Evolutionary conservation across 1,140 invertebrate genomes (phyloP), one percentile per base, ranked within the genome.

Genomic region (Prorops nasuta): DNA sequence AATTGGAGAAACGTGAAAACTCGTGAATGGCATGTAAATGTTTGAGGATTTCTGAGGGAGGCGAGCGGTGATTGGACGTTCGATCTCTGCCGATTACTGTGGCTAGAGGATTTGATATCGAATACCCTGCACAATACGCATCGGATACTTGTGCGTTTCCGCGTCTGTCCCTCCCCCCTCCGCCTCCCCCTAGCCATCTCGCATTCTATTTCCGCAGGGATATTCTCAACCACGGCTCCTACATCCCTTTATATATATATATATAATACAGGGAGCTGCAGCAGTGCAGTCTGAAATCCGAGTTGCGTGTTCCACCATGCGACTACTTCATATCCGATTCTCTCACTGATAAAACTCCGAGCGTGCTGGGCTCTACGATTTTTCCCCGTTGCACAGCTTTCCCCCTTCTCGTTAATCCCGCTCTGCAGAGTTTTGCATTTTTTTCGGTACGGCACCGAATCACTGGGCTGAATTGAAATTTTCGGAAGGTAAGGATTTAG

Each of bases 181-280:
- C 36, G 54, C 56, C 46, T 56, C 54, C 46, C 34, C 21, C 45
- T 41, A n/a, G 40, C 40, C 39, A 45, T n/a, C 37, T 15, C 19
- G 39, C 37, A 39, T 62, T 59, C 54, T 49, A 50, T 67, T 58
- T 63, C 51, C 40, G 32, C 19, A 49, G 49, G n/a, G n/a, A 57
- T 51, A 56, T 54, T 49, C 48, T 56, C 36, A 21, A 24, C 17
- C 34, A 15, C 46, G 43, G 35, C 19, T n/a, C n/a, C n/a, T n/a
- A n/a, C n/a, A n/a, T n/a, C n/a, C n/a, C n/a, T n/a, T n/a, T n/a
- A n/a, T n/a, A n/a, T n/a, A n/a, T n/a, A n/a, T n/a, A n/a, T n/a
- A n/a, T n/a, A n/a, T n/a, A n/a, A n/a, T n/a, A n/a, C n/a, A n/a
- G n/a, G n/a, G n/a, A n/a, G n/a, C n/a, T n/a, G 34, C 44, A 51